A percentile compares a stretch with the other conserved stretches of the same genome.
Evolutionary conservation across 2,888 invertebrate genomes (phyloP).

Genomic region (Pocota personata): DNA sequence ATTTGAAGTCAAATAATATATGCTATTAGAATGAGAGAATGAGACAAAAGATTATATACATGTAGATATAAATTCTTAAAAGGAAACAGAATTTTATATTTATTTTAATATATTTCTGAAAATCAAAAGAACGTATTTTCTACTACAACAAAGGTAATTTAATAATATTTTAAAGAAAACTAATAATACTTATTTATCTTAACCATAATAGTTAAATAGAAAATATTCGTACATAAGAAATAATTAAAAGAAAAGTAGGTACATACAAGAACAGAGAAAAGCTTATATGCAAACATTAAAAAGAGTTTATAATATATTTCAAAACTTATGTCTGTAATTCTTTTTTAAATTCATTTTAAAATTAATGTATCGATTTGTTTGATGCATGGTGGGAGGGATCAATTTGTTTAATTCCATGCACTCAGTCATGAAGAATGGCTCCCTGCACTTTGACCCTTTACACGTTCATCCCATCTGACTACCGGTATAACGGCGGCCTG

Average conservation of each 20-base stretch:
- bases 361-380: no score
- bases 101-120: constrained; percentile 28
- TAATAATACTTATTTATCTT: constrained; percentile 1
- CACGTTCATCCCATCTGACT: no score
- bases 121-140: constrained; percentile 9
- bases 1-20: background rate
- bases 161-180: constrained; percentile 1
- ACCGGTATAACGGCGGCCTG: no score
- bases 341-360: no score
- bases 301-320: background rate
- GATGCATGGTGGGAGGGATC: no score
- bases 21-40: constrained; percentile 54
- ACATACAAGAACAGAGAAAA: background rate
- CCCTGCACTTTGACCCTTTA: no score
- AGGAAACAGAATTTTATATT: constrained; percentile 40
- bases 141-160: constrained; percentile 2
- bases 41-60: constrained; percentile 38
- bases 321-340: background rate
- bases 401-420: no score
- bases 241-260: background rate
- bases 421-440: no score
- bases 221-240: background rate
- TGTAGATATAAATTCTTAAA: constrained; percentile 25
- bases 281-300: background rate
- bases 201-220: background rate